Evolutionary conservation across 2,113 vertebrate genomes (phyloP).

Genomic region (Scytalopus superciliaris): DNA sequence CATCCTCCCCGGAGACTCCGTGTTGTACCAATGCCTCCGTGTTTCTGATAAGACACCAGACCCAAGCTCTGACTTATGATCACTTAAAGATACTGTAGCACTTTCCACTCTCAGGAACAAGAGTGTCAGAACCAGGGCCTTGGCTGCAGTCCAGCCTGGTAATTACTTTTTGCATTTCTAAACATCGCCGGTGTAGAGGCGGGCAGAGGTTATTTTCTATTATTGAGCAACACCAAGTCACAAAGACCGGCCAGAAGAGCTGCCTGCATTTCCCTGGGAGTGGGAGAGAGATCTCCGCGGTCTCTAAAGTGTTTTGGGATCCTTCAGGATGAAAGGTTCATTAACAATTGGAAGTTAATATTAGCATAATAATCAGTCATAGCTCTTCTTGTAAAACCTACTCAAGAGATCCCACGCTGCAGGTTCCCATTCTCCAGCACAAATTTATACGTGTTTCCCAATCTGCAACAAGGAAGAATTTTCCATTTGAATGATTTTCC

Average conservation of each 20-base stretch:
- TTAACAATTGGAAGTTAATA: slow-evolving; percentile 38
- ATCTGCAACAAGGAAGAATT: background rate
- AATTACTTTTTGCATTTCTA: background rate
- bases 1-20: background rate
- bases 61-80: background rate
- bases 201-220: background rate
- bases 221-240: background rate
- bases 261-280: background rate
- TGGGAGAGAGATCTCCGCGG: background rate
- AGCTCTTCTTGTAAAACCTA: background rate
- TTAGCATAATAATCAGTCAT: slow-evolving; percentile 31
- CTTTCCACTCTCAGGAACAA: background rate
- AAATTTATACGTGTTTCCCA: background rate
- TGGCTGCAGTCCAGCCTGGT: slow-evolving; percentile 7
- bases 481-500: slow-evolving; percentile 4
- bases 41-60: background rate
- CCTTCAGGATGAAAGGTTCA: slow-evolving; percentile 28
- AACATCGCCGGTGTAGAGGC: background rate
- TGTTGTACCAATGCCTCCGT: background rate
- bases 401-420: background rate
- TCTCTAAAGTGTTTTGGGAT: background rate
- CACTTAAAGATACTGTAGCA: background rate
- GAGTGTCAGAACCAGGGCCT: background rate
- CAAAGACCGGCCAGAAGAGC: background rate
- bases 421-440: background rate